Conservation (phyloP, 2,113 vertebrate genomes). For the Phycodurus eques region DNA sequence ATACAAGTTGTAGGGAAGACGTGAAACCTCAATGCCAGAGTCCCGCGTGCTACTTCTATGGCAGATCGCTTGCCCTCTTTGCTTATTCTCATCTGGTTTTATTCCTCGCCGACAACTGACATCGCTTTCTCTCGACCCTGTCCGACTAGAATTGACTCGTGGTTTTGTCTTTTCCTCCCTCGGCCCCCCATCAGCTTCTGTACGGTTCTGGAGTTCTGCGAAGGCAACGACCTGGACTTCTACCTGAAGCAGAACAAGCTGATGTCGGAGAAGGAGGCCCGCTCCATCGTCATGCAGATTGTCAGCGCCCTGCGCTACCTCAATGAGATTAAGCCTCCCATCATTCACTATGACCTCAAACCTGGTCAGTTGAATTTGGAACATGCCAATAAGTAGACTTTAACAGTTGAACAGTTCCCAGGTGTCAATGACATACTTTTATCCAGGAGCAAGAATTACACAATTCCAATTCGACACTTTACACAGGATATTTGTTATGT, state of each 20-base stretch:
- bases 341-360: conserved; percentile 99
- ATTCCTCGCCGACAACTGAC: no score
- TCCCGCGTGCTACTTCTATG: neutral
- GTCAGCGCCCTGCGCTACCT: conserved; percentile 98
- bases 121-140: neutral
- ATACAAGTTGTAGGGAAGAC: neutral
- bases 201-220: conserved; percentile 98
- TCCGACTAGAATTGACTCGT: no score
- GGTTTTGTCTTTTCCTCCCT: neutral
- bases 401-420: neutral
- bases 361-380: conserved; percentile 76
- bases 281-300: conserved; percentile 99
- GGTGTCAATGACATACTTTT: neutral
- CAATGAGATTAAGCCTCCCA: conserved; percentile 99
- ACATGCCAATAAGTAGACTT: neutral
- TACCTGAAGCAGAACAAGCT: conserved; percentile 99
- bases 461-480: no score
- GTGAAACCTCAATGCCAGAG: neutral
- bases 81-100: no score
- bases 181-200: conserved; percentile 81
- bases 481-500: no score
- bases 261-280: conserved; percentile 98
- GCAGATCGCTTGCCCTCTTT: neutral
- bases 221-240: conserved; percentile 99
- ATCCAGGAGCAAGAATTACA: no score